phyloP scores from a whole-genome alignment of 2,888 invertebrate genomes.

The Aspidapion aeneum region DNA sequence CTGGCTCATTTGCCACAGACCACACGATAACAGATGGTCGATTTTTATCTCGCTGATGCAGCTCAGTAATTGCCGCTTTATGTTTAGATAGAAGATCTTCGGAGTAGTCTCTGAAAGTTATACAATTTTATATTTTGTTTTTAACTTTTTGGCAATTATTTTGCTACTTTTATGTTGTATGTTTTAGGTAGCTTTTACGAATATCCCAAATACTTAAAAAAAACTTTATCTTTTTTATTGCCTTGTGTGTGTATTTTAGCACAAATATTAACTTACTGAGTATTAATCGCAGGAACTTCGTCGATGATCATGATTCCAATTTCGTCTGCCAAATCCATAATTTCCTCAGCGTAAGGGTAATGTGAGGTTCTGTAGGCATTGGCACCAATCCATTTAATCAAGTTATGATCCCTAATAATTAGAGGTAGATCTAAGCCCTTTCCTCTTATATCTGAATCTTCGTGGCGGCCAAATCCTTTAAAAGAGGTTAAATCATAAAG shows the following conservation, averaged over 20 bases:
- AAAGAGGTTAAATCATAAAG: no score
- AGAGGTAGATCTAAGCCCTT: constrained; percentile 83
- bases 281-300: constrained; percentile 91
- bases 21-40: constrained; percentile 94
- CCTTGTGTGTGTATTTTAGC: no score
- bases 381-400: constrained; percentile 93
- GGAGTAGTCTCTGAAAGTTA: constrained; percentile 55
- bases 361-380: constrained; percentile 96
- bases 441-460: constrained; percentile 90
- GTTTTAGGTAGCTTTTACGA: no score
- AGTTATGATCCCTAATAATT: constrained; percentile 87
- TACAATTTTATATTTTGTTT: no score
- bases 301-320: constrained; percentile 86
- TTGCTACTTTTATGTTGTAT: no score
- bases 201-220: no score
- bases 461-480: constrained; percentile 87
- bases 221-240: no score
- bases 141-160: no score
- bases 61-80: constrained; percentile 78
- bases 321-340: constrained; percentile 90
- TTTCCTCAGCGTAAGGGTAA: constrained; percentile 97
- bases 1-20: constrained; percentile 95
- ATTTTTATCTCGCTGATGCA: constrained; percentile 90
- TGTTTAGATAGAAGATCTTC: constrained; percentile 72
- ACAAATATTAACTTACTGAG: no score